Base-by-base conservation (phyloP, 1,140 invertebrate species). In the Pseudobourletiella spinata region DNA sequence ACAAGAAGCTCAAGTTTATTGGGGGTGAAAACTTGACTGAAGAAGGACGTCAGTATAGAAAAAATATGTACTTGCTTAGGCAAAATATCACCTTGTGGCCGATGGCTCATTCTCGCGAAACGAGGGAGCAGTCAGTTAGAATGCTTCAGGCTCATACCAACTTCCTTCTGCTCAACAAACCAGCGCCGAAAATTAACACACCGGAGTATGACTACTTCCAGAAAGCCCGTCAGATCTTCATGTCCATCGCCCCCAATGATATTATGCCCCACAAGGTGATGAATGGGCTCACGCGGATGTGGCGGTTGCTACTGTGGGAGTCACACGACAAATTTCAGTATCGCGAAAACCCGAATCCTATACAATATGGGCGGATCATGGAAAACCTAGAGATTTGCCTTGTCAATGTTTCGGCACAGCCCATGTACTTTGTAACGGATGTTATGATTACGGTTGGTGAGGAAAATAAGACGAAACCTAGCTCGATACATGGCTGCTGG, bases 91-190 rank as follows among this genome's bases (percentile, higher is more conserved):
- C 11, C 22, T 6, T 26, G 22, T 8, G 22, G 20, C 4, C 22
- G 25, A 4, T 54, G 11, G 4, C 22, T 26, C 25, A 26, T 28
- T 16, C 3, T 4, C 26, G 50, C 11, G 59, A 61, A 26, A 61
- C 59, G 24, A 29, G 50, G 24, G 48, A 61, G 29, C 59, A 61
- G 26, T 35, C 59, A 24, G 50, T 61, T 18, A 29, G 59, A 20
- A 54, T 61, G 59, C 15, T 61, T n/a, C 30, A 29, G 22, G 59
- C 59, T 6, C 48, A 61, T 35, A 18, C 50, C 6, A 54, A 43
- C 15, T 50, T 50, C 29, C 32, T 42, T 18, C 25, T 61, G 15
- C 29, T 61, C 16, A 44, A 54, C 14, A n/a, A 20, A 16, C n/a
- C 48, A 14, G 4, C 59, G n/a, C 22, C 42, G 18, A 50, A 61